These are phyloP conservation scores for Coracias cyanogaster DNA, from an alignment of 2,797 vertebrate species.

Conservation along the genomic window DNA sequence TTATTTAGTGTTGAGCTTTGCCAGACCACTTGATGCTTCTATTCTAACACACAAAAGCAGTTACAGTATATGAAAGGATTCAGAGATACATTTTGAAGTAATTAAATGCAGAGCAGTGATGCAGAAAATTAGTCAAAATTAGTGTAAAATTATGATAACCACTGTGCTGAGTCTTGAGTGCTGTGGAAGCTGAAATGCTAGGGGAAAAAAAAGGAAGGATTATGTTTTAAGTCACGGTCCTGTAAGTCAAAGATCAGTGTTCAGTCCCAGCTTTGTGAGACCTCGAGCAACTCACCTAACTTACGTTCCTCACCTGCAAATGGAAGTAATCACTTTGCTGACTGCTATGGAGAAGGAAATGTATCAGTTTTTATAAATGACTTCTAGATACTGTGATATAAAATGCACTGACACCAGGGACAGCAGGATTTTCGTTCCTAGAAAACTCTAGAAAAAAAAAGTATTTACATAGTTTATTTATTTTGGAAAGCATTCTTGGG, in stretches of 20 bases:
- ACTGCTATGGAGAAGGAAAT: background rate
- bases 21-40: conserved; percentile 44
- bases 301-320: background rate
- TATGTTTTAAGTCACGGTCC: background rate
- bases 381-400: background rate
- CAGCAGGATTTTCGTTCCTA: background rate
- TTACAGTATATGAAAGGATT: conserved; percentile 29
- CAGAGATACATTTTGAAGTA: conserved; percentile 45
- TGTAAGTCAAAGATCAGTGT: background rate
- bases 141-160: conserved; percentile 48
- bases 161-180: background rate
- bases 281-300: background rate
- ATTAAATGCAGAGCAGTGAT: conserved; percentile 38
- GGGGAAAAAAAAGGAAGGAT: background rate
- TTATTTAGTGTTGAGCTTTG: conserved; percentile 57
- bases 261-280: background rate
- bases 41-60: conserved; percentile 15
- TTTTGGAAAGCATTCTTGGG: background rate
- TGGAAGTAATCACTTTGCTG: accelerated
- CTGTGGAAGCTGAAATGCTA: background rate
- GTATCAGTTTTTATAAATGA: background rate
- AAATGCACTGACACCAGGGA: background rate
- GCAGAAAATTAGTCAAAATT: conserved; percentile 62
- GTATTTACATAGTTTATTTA: background rate
- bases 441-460: background rate